Evolutionary conservation across 2,113 vertebrate genomes (phyloP), one percentile per base, ranked within the genome.

Genomic region (Cariama cristata): DNA sequence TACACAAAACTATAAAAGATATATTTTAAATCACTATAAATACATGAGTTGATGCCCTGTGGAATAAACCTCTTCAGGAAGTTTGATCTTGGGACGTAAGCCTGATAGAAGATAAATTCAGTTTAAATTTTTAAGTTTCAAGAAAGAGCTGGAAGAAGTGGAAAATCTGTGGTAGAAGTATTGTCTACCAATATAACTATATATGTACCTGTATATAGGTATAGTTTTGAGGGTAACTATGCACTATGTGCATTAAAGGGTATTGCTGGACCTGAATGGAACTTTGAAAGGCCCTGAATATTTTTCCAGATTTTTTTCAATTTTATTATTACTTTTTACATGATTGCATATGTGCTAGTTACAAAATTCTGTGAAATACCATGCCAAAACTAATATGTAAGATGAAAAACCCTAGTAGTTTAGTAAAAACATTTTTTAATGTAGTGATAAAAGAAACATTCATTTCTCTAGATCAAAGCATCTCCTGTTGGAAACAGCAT

Each of bases 321-420:
- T 79, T 84, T 89, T 85, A 8, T 75, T 67, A 53, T 81, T 94
- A 45, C 12, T 75, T 95, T 90, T 87, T 82, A 62, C 4, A 0
- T 53, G 12, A 87, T 90, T 91, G 26, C 71, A 24, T 88, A 88
- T 63, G 73, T 85, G 77, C 33, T 89, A 44, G 60, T 60, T 82
- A 75, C 33, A 82, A 89, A 95, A 81, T 35, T 64, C 24, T 69
- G 30, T 86, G 33, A 80, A 90, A 95, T 56, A 6, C 18, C 35
- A 6, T 60, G 77, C 90, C 91, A 97, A 97, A 96, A 82, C 69
- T 68, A 93, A 96, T 33, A 72, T 33, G 17, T 69, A 82, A 52
- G 26, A 93, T 68, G 80, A 95, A 96, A 95, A 91, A 49, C 47
- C 69, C 35, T 20, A 82, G 64, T 20, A 84, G 45, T 49, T 95